Evolutionary conservation across 2,888 invertebrate species (phyloP), one percentile per base, ranked within the genome.

Genomic region (Drosophila kambysellisi): DNA sequence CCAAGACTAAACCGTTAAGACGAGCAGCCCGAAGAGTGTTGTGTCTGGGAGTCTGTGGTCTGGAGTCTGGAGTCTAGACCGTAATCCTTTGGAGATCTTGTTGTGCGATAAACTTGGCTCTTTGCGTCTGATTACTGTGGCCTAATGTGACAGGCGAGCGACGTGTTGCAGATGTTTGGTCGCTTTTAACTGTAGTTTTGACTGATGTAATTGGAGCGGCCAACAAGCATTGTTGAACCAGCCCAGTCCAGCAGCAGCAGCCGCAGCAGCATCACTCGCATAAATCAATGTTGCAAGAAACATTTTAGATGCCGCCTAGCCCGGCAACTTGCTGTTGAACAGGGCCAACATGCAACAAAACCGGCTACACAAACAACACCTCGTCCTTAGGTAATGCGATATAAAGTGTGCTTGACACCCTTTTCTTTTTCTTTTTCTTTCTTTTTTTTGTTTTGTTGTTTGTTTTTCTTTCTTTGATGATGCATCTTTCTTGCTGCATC

Each of bases 141-240:
- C 83, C 88, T 88, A 84, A 84, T 84, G 86, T 84, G 88, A 88
- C 89, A 89, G 89, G 51, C 84, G 74, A 89, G 84, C 84, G 89
- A 74, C 84, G 79, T 82, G 82, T 86, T 66, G 66, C 79, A 76
- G 70, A 66, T 75, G 76, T 50, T 70, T 68, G 67, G 63, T 59
- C 64, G 66, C 63, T 60, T 59, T 79, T 82, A 81, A 81, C 80
- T 81, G 80, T 84, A 70, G 74, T 79, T 81, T 82, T 89, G 87
- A 86, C 76, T 89, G 85, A 85, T 85, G 87, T 79, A 85, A 85
- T 89, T 85, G 85, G 85, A 85, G 87, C 85, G 84, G 68, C 67
- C 51, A 62, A 58, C 46, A 51, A 70, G 66, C 69, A 78, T 80
- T 80, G 80, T 80, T 80, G 71, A 60, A 56, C 65, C 64, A 76